A percentile compares a stretch with the other conserved stretches of the same genome.
Evolutionary conservation across 2,113 vertebrate genomes (phyloP).

Genomic region (Hydropotes inermis): DNA sequence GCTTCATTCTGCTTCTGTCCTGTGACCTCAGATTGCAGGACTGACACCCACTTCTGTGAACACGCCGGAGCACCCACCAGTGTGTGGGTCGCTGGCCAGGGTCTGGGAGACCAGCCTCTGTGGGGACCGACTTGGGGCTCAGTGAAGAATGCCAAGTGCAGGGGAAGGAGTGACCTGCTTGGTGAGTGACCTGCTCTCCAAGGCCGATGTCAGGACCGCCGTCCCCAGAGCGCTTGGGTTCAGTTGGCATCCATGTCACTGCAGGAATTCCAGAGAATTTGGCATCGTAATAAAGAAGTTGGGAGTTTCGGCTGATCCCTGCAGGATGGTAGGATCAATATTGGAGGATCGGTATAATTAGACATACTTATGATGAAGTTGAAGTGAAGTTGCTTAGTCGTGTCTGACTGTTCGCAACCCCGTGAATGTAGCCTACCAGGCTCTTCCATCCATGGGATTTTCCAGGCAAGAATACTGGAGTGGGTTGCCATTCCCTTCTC

Average conservation of each 20-base stretch:
- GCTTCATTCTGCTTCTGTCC: not conserved
- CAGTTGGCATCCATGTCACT: not conserved
- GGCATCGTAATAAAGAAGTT: not conserved
- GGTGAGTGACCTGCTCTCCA: not conserved
- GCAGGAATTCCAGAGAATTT: not conserved
- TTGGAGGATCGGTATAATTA: not conserved
- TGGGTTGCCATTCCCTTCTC: not conserved
- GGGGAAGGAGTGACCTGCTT: not conserved
- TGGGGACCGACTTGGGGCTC: rapidly evolving
- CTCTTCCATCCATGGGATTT: not conserved
- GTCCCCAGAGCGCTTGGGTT: not conserved
- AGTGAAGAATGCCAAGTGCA: rapidly evolving
- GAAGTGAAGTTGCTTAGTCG: not conserved
- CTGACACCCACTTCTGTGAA: not conserved
- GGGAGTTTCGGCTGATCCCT: not conserved
- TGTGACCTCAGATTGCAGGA: not conserved
- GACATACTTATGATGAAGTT: not conserved
- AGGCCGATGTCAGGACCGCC: not conserved
- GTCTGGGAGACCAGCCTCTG: not conserved
- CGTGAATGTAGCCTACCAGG: not conserved
- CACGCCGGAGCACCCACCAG: rapidly evolving
- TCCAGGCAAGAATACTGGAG: not conserved
- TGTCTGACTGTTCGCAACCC: not conserved
- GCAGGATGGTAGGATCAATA: not conserved
- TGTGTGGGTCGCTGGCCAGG: rapidly evolving